Evolutionary conservation across 2,888 invertebrate genomes (phyloP), one percentile per base, ranked within the genome.

Genomic region (Hedya salicella): DNA sequence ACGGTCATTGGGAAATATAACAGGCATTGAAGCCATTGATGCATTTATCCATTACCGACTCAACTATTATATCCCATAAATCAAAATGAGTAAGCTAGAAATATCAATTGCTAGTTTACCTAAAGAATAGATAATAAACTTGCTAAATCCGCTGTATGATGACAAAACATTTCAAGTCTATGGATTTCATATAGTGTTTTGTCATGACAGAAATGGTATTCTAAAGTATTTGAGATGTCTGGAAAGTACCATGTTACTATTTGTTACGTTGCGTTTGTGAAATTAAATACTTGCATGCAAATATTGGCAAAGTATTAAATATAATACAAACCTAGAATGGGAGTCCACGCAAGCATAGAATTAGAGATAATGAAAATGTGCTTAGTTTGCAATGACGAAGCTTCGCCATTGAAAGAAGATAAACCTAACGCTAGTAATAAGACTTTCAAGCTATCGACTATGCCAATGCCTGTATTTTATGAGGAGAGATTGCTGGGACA

Each of bases 381-480:
- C 25, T 25, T 6, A 6, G 5, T 3, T 6, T 25, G 25, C 4
- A 0, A 25, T 25, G 25, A 25, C 25, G 25, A 25, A 25, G 25
- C 25, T 25, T 25, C 25, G 25, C 25, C 25, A 63, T 65, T 60
- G 52, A 46, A 52, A 52, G 50, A 52, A 52, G 50, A 64, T 57
- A 65, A 50, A 59, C 8, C 44, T 30, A 59, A 59, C 36, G 57
- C 50, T 32, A 11, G 14, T 46, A 52, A 52, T 52, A 59, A 36
- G 44, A 19, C 59, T 19, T 42, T 57, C 53, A 52, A 53, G 44
- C 57, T 50, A 57, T 50, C 42, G 59, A 53, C n/a, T n/a, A n/a
- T 30, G 46, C 52, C 59, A 53, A 65, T 53, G 52, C 53, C 14
- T 50, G 57, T 60, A 46, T 52, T 65, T 65, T 65, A 65, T 65